Base-by-base conservation (phyloP, 2,888 invertebrate species). In the Kryphioiulus occultus region DNA sequence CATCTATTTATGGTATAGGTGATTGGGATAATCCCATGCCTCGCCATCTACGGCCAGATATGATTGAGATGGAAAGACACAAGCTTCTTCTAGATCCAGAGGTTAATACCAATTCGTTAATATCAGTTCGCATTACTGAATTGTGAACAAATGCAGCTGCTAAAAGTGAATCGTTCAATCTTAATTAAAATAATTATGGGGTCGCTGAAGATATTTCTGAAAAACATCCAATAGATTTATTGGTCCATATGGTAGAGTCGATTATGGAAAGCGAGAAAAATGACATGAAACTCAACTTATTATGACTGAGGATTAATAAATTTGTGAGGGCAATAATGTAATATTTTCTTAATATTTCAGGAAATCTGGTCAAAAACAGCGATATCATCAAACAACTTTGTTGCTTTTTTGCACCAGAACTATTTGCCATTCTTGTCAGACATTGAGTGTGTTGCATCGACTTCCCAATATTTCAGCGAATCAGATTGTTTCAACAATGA, bases 61-160 rank as follows among this genome's bases (percentile, higher is more conserved):
- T 39, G 32, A 26, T 39, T n/a, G 85, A 85, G 15, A 7, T 85
- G n/a, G 87, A 90, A 68, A 22, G 87, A 1, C 89, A 88, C 87
- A 88, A 89, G 3, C 83, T 90, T n/a, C 32, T 87, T 12, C 88
- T 89, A 32, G 85, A 89, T 86, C 90, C 90, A 0, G 90, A 90
- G 78, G 87, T 82, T 68, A 17, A 10, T 42, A 39, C 15, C 19
- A 17, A 39, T 39, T 39, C 39, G 9, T 39, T 5, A 39, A n/a
- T n/a, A n/a, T n/a, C n/a, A n/a, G n/a, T n/a, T 39, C 9, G 39
- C 39, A 5, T 39, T 39, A 5, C 39, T 39, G 3, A 39, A 39
- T 5, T 39, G 39, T 39, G 9, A 39, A 39, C 9, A 39, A 39
- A 39, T 39, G 39, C 39, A 39, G 39, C 9, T 3, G 39, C 9